These are phyloP conservation scores for Aptenodytes patagonicus DNA, from an alignment of 2,113 vertebrate genomes.

Conservation along the genomic window DNA sequence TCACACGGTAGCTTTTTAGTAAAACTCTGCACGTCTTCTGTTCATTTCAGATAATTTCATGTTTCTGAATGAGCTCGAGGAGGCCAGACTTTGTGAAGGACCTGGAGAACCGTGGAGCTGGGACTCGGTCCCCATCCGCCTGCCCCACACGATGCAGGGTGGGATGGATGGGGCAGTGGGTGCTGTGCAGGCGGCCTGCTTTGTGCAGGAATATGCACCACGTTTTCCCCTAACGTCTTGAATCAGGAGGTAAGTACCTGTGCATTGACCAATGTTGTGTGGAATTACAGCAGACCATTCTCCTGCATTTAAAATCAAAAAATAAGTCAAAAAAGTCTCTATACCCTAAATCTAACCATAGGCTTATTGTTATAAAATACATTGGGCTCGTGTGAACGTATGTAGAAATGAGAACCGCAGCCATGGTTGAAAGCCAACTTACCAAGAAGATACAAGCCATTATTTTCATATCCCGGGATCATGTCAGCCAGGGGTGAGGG, in stretches of 20 bases:
- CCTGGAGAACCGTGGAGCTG: accelerated
- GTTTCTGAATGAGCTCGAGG: background rate
- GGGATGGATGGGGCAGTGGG: background rate
- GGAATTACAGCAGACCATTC: background rate
- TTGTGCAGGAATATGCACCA: background rate
- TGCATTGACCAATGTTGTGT: accelerated
- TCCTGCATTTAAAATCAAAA: background rate
- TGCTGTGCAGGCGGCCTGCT: background rate
- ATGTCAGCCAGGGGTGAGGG: accelerated
- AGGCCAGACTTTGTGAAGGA: background rate
- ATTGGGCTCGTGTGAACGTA: accelerated
- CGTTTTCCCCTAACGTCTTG: accelerated
- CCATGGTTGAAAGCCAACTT: background rate
- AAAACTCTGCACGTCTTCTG: background rate
- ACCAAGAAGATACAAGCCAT: background rate
- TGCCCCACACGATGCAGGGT: accelerated
- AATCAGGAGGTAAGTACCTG: background rate
- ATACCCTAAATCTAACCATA: background rate
- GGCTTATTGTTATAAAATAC: background rate
- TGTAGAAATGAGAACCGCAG: background rate
- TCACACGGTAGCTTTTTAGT: background rate
- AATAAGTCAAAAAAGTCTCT: accelerated
- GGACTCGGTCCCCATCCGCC: accelerated
- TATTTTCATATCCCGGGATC: background rate
- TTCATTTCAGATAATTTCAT: background rate